phyloP scores from a whole-genome alignment of 2,797 vertebrate genomes.

The Argentina silus region DNA sequence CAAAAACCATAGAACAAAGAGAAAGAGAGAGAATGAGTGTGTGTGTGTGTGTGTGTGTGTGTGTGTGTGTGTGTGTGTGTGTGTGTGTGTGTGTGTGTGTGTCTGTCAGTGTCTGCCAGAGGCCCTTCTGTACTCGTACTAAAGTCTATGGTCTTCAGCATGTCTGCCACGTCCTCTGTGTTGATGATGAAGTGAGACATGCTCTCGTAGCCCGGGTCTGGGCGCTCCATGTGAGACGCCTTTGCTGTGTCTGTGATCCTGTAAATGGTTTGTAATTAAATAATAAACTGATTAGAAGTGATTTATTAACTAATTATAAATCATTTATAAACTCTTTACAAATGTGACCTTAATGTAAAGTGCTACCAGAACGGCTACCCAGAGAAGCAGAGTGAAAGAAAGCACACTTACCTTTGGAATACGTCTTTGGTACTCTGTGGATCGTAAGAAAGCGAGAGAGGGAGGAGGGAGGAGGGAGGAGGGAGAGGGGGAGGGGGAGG shows the following conservation, averaged over 20 bases:
- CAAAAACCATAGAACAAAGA: neutral
- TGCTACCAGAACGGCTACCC: neutral
- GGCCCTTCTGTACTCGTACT: slow-evolving; percentile 68
- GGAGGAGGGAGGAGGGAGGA: neutral
- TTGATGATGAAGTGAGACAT: slow-evolving; percentile 86
- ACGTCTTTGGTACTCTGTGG: slow-evolving; percentile 84
- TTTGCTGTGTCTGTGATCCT: slow-evolving; percentile 82
- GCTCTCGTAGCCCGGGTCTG: slow-evolving; percentile 81
- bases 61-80: neutral
- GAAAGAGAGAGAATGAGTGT: neutral
- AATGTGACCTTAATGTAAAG: neutral
- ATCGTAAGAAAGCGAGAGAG: slow-evolving; percentile 14
- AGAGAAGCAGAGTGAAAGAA: neutral
- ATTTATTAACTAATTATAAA: too few species aligned
- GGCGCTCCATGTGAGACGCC: slow-evolving; percentile 74
- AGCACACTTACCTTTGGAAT: slow-evolving; percentile 86
- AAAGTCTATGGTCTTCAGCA: slow-evolving; percentile 87
- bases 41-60: too few species aligned
- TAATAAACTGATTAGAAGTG: too few species aligned
- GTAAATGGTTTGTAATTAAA: slow-evolving; percentile 24
- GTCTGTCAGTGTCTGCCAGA: neutral
- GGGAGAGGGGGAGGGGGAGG: neutral
- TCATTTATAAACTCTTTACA: too few species aligned
- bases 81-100: too few species aligned
- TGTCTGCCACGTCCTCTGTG: slow-evolving; percentile 76